Base-by-base conservation (phyloP, 2,113 vertebrate species). In the Thunnus maccoyii region DNA sequence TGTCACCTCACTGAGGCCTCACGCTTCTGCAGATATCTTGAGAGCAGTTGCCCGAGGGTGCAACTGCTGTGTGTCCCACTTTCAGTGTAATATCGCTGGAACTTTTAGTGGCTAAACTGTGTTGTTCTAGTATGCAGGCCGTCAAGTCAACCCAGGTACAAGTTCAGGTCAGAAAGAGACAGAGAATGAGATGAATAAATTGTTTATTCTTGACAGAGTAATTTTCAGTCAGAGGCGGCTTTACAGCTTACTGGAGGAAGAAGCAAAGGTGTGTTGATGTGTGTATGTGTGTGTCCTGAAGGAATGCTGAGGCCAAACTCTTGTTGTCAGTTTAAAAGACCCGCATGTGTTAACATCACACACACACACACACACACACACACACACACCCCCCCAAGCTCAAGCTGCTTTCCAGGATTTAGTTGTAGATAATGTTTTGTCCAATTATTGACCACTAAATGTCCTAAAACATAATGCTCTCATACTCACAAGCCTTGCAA, bases 131-230 rank as follows among this genome's bases (percentile, higher is more conserved):
- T 18, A 8, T 46, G 11, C 25, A 74, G 25, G 20, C 52, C 30
- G 54, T 30, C 4, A 36, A 54, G 58, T 75, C 27, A 51, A 14
- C n/a, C 1, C 9, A 27, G 36, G 36, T 41, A 41, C 14, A 46
- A 46, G 5, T 54, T 48, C 46, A 63, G 61, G 64, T 62, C 57
- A 55, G 36, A 30, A n/a, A 27, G 18, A 58, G 14, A 58, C 27
- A 55, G 30, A 62, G 32, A 51, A 50, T 51, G 25, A 63, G 48
- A 0, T 30, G 13, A 27, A 84, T 76, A 57, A 83, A 72, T 82
- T 55, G 36, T 12, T 15, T 20, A 51, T 52, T 47, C 22, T 41
- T 83, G 64, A 82, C 71, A 60, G 68, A 22, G 25, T 69, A 6
- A 47, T 58, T 58, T 52, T 62, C 36, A 60, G 51, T 52, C 41